Evolutionary conservation across 53 echinoderm and acorn worm species (phyloP).

Genomic region (Zoroaster sp.): DNA sequence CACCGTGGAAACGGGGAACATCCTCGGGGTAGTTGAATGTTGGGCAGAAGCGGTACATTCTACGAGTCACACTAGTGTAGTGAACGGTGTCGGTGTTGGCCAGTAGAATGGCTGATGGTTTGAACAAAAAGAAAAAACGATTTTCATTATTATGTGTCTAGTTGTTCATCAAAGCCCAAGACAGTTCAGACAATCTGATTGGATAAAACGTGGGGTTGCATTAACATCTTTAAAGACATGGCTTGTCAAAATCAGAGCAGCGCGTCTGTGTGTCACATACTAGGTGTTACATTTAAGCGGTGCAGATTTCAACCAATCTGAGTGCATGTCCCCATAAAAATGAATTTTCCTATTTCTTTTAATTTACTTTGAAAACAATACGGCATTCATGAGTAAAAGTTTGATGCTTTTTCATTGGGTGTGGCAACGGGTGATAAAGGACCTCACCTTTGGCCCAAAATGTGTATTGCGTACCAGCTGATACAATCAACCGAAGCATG

Average conservation of each 20-base stretch:
- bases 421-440: too few relatives aligned
- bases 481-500: too few relatives aligned
- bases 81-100: slow-evolving; percentile 88
- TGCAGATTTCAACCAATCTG: background rate
- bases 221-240: background rate
- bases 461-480: too few relatives aligned
- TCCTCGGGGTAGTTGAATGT: slow-evolving; percentile 67
- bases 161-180: background rate
- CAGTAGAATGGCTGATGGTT: slow-evolving; percentile 70
- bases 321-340: too few relatives aligned
- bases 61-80: slow-evolving; percentile 67
- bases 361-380: too few relatives aligned
- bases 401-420: too few relatives aligned
- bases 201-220: background rate
- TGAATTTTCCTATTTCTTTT: too few relatives aligned
- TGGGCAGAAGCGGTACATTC: slow-evolving; percentile 87
- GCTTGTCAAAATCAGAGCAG: too few relatives aligned
- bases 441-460: too few relatives aligned
- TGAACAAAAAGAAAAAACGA: background rate
- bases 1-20: slow-evolving; percentile 80
- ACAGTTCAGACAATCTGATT: too few relatives aligned
- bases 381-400: too few relatives aligned
- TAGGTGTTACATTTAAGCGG: too few relatives aligned
- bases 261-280: background rate
- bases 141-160: background rate